Percentiles rank a stretch among this genome's conserved stretches.
Conservation (phyloP, 2,113 vertebrate species). For the Paralichthys olivaceus region DNA sequence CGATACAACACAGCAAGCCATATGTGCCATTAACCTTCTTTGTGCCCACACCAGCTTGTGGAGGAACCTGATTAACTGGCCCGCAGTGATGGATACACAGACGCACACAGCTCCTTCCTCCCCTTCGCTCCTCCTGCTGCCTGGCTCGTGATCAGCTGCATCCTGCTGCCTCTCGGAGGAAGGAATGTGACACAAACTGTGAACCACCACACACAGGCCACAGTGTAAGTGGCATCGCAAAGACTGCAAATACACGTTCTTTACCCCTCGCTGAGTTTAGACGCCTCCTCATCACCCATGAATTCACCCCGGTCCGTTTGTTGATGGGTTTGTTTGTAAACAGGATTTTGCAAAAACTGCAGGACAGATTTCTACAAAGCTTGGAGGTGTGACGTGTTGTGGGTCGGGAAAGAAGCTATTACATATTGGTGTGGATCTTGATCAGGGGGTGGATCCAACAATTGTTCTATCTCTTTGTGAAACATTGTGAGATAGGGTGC, state of each 20-base stretch:
- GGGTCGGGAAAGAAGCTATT: too few species aligned
- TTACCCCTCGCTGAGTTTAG: not conserved
- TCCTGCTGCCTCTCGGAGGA: conserved; percentile 80
- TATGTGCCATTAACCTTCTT: conserved; percentile 54
- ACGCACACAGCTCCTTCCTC: conserved; percentile 4
- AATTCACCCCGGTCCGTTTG: not conserved
- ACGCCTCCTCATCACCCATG: not conserved
- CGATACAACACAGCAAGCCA: conserved; percentile 4
- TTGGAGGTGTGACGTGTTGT: too few species aligned
- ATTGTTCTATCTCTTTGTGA: too few species aligned
- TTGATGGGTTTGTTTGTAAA: too few species aligned
- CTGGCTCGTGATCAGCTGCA: conserved; percentile 53
- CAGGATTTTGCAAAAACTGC: too few species aligned
- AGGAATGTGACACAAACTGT: conserved; percentile 72
- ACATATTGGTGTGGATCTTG: too few species aligned
- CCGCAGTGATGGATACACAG: conserved; percentile 43
- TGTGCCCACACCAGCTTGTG: conserved; percentile 44
- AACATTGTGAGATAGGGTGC: too few species aligned
- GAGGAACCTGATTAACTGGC: conserved; percentile 52
- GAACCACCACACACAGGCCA: conserved; percentile 32
- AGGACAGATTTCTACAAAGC: too few species aligned
- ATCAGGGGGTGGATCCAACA: too few species aligned
- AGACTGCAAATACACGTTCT: not conserved
- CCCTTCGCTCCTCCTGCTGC: not conserved
- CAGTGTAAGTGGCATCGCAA: not conserved